phyloP scores from a whole-genome alignment of 2,797 vertebrate species.

The Myotis findleyi region DNA sequence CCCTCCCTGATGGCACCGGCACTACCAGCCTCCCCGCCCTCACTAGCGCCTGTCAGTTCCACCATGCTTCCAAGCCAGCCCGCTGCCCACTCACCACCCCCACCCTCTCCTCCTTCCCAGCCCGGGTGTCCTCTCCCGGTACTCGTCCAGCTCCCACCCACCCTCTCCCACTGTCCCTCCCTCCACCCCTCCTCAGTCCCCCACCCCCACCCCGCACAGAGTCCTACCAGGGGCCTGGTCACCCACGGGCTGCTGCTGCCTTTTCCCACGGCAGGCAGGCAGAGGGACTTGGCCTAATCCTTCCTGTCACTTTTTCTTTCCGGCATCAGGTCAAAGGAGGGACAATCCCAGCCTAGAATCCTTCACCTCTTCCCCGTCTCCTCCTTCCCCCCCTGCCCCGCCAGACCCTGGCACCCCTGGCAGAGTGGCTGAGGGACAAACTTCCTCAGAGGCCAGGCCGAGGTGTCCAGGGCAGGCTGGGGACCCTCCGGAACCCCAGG shows the following conservation, averaged over 20 bases:
- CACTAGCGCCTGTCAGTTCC: not conserved
- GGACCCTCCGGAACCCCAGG: too few species aligned
- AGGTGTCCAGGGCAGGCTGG: not conserved
- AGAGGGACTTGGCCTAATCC: not conserved
- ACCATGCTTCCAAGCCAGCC: rapidly evolving
- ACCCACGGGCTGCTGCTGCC: not conserved
- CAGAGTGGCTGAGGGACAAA: not conserved
- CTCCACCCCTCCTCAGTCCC: too few species aligned
- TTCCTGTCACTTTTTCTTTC: not conserved
- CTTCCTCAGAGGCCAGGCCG: rapidly evolving
- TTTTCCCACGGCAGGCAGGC: not conserved
- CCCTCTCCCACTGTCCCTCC: not conserved
- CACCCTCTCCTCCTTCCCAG: not conserved
- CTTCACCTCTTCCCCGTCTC: not conserved
- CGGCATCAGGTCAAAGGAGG: not conserved
- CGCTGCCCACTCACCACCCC: not conserved
- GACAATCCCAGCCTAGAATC: not conserved
- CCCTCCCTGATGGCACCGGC: not conserved
- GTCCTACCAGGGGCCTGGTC: too few species aligned
- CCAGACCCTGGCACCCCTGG: not conserved
- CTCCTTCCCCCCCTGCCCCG: not conserved
- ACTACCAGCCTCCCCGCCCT: not conserved
- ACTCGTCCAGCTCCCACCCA: not conserved
- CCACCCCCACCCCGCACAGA: too few species aligned
- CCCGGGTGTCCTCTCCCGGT: not conserved